Evolutionary conservation across 2,797 vertebrate species (phyloP).

Genomic region (Sylvia borin): DNA sequence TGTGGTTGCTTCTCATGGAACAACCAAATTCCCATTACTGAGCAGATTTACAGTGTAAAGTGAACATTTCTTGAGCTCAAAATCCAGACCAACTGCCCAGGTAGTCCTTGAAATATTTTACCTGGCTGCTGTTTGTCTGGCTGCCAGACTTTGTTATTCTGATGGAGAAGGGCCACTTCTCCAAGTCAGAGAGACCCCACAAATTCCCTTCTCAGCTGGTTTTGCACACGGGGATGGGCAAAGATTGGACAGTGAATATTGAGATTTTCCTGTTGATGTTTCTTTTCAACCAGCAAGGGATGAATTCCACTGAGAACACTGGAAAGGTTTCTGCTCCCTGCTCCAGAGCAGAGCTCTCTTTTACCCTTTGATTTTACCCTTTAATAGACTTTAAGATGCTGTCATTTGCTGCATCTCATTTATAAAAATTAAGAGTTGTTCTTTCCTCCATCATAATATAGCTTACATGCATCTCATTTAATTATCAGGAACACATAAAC

Average conservation of each 20-base stretch:
- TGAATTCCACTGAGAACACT: neutral
- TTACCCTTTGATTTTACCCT: neutral
- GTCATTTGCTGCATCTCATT: neutral
- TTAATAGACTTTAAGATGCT: neutral
- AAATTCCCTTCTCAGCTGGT: neutral
- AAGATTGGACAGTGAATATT: neutral
- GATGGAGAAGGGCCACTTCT: neutral
- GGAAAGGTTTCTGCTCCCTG: neutral
- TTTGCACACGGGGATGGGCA: neutral
- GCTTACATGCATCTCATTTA: constrained; percentile 25
- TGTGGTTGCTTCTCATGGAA: neutral
- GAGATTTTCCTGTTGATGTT: neutral
- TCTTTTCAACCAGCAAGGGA: neutral
- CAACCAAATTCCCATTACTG: too few species aligned
- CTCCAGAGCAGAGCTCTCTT: neutral
- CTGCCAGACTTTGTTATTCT: neutral
- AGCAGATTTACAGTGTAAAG: neutral
- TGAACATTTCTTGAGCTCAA: neutral
- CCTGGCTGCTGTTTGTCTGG: neutral
- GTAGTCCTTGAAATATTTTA: neutral
- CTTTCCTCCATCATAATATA: neutral
- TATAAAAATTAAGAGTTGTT: constrained; percentile 36
- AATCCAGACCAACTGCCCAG: neutral
- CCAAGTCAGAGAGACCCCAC: neutral
- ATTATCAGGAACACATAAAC: constrained; percentile 43